Percentiles rank a stretch among this genome's conserved stretches.
These are phyloP conservation scores for Trematocara marginatum DNA, from an alignment of 2,113 vertebrate genomes.

Conservation along the genomic window DNA sequence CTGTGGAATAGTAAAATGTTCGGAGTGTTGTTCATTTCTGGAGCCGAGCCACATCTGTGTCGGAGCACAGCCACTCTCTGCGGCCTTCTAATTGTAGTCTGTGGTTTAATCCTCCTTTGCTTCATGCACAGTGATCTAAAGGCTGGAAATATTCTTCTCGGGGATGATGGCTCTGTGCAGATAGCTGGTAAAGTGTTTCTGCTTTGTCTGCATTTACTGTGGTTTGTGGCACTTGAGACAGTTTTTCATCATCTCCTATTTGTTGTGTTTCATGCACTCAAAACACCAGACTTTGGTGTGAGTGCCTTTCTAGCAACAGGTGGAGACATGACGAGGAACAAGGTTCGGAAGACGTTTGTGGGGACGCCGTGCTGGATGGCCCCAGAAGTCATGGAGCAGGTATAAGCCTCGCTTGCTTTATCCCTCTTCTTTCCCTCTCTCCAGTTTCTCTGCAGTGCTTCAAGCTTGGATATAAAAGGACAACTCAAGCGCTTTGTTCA, in stretches of 20 bases:
- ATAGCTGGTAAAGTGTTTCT: constrained; percentile 82
- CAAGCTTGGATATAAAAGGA: neutral
- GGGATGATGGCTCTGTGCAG: constrained; percentile 93
- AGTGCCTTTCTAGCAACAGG: constrained; percentile 96
- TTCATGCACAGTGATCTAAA: constrained; percentile 86
- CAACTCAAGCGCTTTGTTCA: neutral
- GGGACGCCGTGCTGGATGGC: constrained; percentile 99
- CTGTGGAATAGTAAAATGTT: neutral
- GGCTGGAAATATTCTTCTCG: constrained; percentile 95
- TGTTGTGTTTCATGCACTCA: neutral
- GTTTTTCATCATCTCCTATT: neutral
- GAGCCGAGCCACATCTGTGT: neutral
- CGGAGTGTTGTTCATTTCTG: neutral
- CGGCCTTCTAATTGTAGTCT: neutral
- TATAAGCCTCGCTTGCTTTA: constrained; percentile 21
- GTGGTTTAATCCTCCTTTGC: neutral
- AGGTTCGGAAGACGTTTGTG: constrained; percentile 96
- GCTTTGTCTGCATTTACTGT: neutral
- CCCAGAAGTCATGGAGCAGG: constrained; percentile 99
- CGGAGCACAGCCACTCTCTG: neutral
- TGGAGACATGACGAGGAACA: constrained; percentile 96
- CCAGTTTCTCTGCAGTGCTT: neutral
- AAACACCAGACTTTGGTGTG: constrained; percentile 86
- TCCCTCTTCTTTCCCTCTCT: neutral
- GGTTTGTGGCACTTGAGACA: neutral